These are phyloP conservation scores for Drosophila limbata DNA, from an alignment of 2,888 invertebrate species.

Conservation along the genomic window DNA sequence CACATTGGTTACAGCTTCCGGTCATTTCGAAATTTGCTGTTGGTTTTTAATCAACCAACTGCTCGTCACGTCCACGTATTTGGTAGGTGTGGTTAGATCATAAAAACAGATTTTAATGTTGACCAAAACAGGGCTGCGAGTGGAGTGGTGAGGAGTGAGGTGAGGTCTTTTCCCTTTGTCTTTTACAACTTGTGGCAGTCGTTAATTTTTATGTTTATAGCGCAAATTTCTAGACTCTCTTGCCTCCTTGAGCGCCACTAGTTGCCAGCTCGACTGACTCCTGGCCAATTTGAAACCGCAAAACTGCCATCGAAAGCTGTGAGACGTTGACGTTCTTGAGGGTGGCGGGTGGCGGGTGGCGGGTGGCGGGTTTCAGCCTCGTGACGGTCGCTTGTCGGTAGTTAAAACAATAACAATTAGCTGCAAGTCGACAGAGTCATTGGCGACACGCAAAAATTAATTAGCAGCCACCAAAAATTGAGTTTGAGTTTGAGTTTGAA, in stretches of 20 bases:
- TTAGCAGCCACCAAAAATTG: slow-evolving; percentile 58
- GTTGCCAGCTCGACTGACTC: background rate
- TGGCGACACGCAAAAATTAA: slow-evolving; percentile 75
- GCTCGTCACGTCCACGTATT: slow-evolving; percentile 43
- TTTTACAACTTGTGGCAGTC: slow-evolving; percentile 82
- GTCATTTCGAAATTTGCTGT: slow-evolving; percentile 46
- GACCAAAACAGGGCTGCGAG: slow-evolving; percentile 32
- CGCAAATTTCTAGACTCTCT: slow-evolving; percentile 59
- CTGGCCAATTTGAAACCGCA: slow-evolving; percentile 45
- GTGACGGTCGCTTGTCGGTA: slow-evolving; percentile 53
- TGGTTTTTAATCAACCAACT: slow-evolving; percentile 71
- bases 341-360: too few species aligned
- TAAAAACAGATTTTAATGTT: slow-evolving; percentile 83
- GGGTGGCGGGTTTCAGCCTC: background rate
- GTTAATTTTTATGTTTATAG: slow-evolving; percentile 84
- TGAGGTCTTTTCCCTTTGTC: slow-evolving; percentile 64
- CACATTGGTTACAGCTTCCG: slow-evolving; percentile 41
- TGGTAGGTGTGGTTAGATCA: slow-evolving; percentile 62
- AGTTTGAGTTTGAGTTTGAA: slow-evolving; percentile 36
- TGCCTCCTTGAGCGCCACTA: background rate
- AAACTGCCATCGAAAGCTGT: slow-evolving; percentile 29
- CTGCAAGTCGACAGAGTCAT: slow-evolving; percentile 68
- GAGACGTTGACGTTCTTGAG: background rate
- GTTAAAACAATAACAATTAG: slow-evolving; percentile 79
- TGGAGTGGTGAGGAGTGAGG: background rate